phyloP scores from a whole-genome alignment of 2,888 invertebrate species.

The Autographa gamma region DNA sequence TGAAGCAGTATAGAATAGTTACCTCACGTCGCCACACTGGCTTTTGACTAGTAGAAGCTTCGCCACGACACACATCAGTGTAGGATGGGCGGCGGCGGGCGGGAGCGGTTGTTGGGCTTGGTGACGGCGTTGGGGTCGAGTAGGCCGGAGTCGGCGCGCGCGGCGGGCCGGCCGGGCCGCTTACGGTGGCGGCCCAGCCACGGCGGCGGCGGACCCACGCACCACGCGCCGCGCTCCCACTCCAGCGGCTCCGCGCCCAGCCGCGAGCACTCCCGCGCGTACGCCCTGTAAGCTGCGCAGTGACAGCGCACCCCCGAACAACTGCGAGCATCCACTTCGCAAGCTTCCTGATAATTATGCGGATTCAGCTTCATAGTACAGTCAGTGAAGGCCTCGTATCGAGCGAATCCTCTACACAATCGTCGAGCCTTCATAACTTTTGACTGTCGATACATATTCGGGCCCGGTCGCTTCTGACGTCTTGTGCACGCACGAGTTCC shows the following conservation, averaged over 20 bases:
- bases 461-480: conserved; percentile 84
- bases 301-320: conserved; percentile 95
- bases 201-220: conserved; percentile 85
- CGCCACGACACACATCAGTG: conserved; percentile 71
- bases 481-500: conserved; percentile 92
- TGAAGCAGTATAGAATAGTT: conserved; percentile 38
- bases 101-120: conserved; percentile 75
- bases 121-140: conserved; percentile 73
- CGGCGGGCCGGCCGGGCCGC: conserved; percentile 55
- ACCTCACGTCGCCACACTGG: conserved; percentile 83
- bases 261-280: conserved; percentile 95
- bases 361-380: conserved; percentile 95
- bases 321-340: conserved; percentile 96
- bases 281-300: conserved; percentile 96
- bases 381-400: conserved; percentile 90
- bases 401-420: conserved; percentile 86
- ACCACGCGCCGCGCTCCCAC: conserved; percentile 93
- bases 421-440: conserved; percentile 80
- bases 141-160: conserved; percentile 60
- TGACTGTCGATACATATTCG: conserved; percentile 84
- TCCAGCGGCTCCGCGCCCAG: conserved; percentile 92
- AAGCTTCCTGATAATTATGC: conserved; percentile 95
- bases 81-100: conserved; percentile 84
- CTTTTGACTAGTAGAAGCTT: conserved; percentile 86
- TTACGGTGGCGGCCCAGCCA: conserved; percentile 77